These are phyloP conservation scores for Diadumene lineata DNA, from an alignment of 92 coral and sea anemone species.

Conservation along the genomic window DNA sequence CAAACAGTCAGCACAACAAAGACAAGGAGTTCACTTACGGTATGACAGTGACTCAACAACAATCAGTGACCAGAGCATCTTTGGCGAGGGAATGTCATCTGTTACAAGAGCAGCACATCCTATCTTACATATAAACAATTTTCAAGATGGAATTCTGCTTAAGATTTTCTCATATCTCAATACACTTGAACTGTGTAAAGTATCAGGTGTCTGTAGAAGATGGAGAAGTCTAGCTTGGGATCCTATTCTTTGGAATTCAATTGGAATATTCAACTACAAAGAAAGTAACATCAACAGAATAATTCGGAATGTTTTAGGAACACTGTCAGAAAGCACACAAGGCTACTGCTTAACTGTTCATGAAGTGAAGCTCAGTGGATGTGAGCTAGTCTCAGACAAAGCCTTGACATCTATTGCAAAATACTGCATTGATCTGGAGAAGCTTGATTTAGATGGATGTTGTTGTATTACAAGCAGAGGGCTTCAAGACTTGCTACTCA, in stretches of 20 bases:
- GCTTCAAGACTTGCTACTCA: conserved; percentile 78
- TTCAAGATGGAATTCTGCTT: conserved; percentile 84
- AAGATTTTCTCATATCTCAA: conserved; percentile 73
- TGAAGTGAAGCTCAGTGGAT: conserved; percentile 74
- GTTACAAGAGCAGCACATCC: conserved; percentile 29
- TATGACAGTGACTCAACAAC: conserved; percentile 86
- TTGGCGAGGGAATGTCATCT: conserved; percentile 51
- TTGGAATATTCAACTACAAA: conserved; percentile 73
- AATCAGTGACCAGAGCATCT: conserved; percentile 73
- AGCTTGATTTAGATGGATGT: conserved; percentile 81
- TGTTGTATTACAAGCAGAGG: conserved; percentile 94
- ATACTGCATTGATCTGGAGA: conserved; percentile 88
- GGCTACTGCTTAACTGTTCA: conserved; percentile 91
- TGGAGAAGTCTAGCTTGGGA: conserved; percentile 98
- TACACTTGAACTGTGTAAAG: conserved; percentile 74
- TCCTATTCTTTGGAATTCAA: conserved; percentile 81
- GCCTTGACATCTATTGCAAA: conserved; percentile 83
- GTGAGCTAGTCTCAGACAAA: conserved; percentile 92
- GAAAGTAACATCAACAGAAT: conserved; percentile 90
- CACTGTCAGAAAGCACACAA: conserved; percentile 80
- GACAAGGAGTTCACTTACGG: conserved; percentile 48
- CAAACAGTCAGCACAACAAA: conserved; percentile 4
- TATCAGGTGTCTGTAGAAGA: conserved; percentile 86
- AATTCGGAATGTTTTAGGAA: conserved; percentile 70
- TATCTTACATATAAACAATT: conserved; percentile 56